Base-by-base conservation (phyloP, 2,113 vertebrate genomes). In the Procavia capensis region DNA sequence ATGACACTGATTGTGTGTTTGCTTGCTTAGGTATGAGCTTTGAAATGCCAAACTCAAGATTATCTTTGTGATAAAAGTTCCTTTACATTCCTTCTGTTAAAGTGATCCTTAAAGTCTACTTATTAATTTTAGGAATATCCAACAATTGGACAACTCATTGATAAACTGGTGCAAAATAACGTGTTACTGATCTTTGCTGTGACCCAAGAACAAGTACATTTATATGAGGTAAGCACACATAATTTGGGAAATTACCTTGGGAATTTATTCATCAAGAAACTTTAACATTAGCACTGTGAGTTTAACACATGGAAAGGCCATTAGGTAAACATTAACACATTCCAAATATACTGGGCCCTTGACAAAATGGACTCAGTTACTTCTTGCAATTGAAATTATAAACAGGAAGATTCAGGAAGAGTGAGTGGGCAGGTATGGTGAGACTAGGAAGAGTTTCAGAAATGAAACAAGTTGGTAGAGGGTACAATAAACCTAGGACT, bases 131-230 rank as follows among this genome's bases (percentile, higher is more conserved):
- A 99, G 99, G 99, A 99, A 97, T 99, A 99, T 97, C 99, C 99
- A 61, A 99, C 99, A 70, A 98, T 99, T 31, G 99, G 99, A 64
- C 99, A 99, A 98, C 98, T 99, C 93, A 99, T 99, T 91, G 99
- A 99, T 86, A 99, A 99, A 94, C 98, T 99, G 43, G 99, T 99
- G 66, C 99, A 99, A 96, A 99, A 99, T 97, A 99, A 99, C 22
- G 98, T 99, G 97, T 97, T 99, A 63, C 92, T 99, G 92, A 99
- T 99, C 98, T 99, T 99, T 97, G 99, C 99, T 61, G 99, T 99
- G 94, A 99, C 99, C 0, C 97, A 99, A 68, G 83, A 98, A 3
- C 99, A 99, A 98, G 98, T 98, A 96, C 97, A 96, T 22, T 99
- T 98, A 83, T 99, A 99, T 70, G 98, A 99, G 99, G 99, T 99